Evolutionary conservation across 2,113 vertebrate genomes (phyloP).

Genomic region (Clarias magur): DNA sequence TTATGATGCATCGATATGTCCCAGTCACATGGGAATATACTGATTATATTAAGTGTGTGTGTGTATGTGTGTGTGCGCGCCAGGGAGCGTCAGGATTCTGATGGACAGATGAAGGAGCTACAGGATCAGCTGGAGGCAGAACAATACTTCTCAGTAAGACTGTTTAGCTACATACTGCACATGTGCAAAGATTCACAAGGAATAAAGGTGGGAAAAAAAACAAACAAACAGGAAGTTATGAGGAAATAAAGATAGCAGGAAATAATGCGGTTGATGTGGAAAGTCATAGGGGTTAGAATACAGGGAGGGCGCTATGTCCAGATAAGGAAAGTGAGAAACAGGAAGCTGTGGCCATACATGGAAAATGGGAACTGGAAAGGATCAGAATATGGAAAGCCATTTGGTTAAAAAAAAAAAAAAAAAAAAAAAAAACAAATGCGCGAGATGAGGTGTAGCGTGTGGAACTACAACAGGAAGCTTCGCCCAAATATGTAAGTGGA

Average conservation of each 20-base stretch:
- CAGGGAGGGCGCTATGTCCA: not conserved
- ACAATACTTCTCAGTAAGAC: conserved; percentile 95
- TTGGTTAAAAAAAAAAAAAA: not conserved
- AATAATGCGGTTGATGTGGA: not conserved
- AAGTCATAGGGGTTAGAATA: not conserved
- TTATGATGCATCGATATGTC: not conserved
- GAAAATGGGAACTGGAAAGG: not conserved
- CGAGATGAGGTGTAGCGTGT: not conserved
- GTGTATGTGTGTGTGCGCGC: conserved; percentile 9
- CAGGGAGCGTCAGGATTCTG: conserved; percentile 94
- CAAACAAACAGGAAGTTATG: not conserved
- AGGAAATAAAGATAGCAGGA: not conserved
- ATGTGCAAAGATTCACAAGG: not conserved
- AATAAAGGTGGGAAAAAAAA: not conserved
- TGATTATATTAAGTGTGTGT: not conserved
- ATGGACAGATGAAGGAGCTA: conserved; percentile 97
- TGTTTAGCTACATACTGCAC: not conserved
- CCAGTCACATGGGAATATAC: not conserved
- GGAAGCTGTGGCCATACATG: not conserved
- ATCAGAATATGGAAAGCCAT: not conserved
- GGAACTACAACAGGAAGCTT: not conserved
- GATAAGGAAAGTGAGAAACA: not conserved
- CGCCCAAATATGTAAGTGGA: not conserved
- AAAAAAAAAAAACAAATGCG: not conserved
- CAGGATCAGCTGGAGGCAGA: conserved; percentile 98